Conservation (phyloP, 2,888 invertebrate species). For the Protonemura montana region DNA sequence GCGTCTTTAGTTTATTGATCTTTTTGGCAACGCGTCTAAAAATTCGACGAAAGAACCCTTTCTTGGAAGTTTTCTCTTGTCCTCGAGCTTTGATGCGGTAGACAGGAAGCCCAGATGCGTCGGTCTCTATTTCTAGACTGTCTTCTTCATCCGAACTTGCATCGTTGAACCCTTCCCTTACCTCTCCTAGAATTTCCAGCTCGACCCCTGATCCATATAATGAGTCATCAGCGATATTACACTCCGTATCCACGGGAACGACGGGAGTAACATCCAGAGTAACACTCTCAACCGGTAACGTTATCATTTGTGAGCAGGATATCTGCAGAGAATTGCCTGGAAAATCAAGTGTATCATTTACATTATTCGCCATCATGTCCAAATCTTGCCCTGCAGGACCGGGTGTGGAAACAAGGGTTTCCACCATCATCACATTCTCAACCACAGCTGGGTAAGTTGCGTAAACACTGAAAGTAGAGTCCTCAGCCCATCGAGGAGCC, state of each 20-base stretch:
- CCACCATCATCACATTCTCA: neutral
- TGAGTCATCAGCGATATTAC: no score
- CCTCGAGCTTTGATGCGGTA: neutral
- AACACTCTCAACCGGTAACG: no score
- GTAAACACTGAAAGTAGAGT: neutral
- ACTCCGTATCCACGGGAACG: no score
- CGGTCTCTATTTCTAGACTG: neutral
- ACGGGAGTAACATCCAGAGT: neutral
- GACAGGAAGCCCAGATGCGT: neutral
- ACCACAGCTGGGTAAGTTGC: neutral
- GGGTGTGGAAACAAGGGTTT: no score
- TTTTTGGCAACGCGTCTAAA: neutral
- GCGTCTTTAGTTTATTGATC: neutral
- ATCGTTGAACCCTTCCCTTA: neutral
- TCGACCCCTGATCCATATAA: neutral
- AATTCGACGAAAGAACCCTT: neutral
- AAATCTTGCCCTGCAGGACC: neutral
- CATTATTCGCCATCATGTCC: neutral
- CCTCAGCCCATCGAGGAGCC: neutral
- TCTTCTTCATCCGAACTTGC: slow-evolving; percentile 9
- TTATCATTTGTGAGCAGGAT: neutral
- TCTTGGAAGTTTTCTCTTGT: neutral
- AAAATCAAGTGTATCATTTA: neutral
- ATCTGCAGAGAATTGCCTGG: neutral
- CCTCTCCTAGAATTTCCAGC: neutral